phyloP scores from a whole-genome alignment of 2,888 invertebrate genomes.

The Lithophane semibrunnea region DNA sequence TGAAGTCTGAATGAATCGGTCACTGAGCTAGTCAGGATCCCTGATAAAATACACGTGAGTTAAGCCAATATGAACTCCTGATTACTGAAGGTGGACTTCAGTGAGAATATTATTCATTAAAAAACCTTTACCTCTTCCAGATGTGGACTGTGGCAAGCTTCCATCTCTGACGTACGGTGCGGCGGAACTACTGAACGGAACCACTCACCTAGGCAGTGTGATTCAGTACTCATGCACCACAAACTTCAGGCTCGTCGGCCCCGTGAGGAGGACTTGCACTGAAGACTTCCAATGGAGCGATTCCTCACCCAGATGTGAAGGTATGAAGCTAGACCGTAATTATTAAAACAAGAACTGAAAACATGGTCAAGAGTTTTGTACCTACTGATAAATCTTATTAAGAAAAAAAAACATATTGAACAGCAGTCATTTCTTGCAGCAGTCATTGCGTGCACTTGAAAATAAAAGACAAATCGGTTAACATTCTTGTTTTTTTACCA shows the following conservation, averaged over 20 bases:
- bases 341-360: neutral
- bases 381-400: too few relatives aligned
- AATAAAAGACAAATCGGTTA: neutral
- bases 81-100: too few relatives aligned
- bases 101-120: neutral
- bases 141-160: constrained; percentile 96
- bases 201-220: constrained; percentile 95
- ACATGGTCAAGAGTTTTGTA: neutral
- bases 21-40: neutral
- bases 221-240: constrained; percentile 95
- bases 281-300: constrained; percentile 96
- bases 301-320: constrained; percentile 96
- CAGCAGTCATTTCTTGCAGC: neutral
- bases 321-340: constrained; percentile 78
- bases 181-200: constrained; percentile 93
- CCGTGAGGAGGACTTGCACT: constrained; percentile 93
- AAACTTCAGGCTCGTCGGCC: constrained; percentile 95
- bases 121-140: constrained; percentile 82
- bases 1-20: neutral
- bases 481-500: neutral
- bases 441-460: neutral
- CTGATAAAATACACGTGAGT: neutral
- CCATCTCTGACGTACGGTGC: constrained; percentile 94
- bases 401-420: neutral
- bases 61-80: neutral